phyloP scores from a whole-genome alignment of 2,113 vertebrate genomes.

The Telmatochromis brichardi region DNA sequence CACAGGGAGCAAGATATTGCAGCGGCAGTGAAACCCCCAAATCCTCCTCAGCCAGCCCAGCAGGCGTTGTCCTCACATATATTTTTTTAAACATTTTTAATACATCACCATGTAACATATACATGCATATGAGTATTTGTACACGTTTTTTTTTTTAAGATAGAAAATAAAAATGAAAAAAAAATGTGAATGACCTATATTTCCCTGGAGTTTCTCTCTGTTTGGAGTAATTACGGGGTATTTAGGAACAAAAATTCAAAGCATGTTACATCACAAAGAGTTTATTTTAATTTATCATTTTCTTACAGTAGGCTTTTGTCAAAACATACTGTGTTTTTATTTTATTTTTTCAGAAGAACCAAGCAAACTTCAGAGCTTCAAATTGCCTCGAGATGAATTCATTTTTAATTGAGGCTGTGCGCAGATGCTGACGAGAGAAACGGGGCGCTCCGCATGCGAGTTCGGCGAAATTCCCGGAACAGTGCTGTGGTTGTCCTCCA shows the following conservation, averaged over 20 bases:
- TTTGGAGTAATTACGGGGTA: not conserved
- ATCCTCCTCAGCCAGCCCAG: constrained; percentile 37
- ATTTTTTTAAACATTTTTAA: not conserved
- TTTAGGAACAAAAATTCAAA: not conserved
- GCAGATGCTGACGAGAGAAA: not conserved
- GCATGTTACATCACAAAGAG: not conserved
- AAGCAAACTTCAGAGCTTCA: not conserved
- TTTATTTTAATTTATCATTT: not conserved
- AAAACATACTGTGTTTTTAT: not conserved
- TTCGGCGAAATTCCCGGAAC: not conserved
- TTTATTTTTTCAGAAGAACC: not conserved
- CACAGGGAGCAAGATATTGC: constrained; percentile 26
- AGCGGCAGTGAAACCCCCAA: constrained; percentile 38
- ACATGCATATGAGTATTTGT: not conserved
- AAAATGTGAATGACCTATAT: not conserved
- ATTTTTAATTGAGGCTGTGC: not conserved
- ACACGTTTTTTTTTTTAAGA: not conserved
- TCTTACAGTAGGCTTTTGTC: not conserved
- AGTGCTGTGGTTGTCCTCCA: not conserved
- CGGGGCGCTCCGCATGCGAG: not conserved
- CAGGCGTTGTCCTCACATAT: constrained; percentile 29
- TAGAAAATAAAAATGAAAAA: not conserved
- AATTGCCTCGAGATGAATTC: not conserved
- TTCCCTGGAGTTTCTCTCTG: not conserved
- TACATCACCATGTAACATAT: not conserved